Percentiles rank a stretch among this genome's conserved stretches.
Evolutionary conservation across 2,888 invertebrate genomes (phyloP).

Genomic region (Brachycybe producta): DNA sequence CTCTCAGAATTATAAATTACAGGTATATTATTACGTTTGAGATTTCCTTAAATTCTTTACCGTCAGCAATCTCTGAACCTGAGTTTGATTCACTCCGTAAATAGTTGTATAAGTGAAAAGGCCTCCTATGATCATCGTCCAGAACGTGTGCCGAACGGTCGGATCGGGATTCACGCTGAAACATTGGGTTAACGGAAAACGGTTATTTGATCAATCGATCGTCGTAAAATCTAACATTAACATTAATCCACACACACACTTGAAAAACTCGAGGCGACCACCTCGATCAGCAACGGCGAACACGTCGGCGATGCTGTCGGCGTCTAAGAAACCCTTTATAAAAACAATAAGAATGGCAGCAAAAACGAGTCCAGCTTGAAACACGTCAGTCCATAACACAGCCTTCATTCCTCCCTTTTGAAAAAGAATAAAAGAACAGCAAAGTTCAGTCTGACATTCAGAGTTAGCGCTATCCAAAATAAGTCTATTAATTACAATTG

Average conservation of each 20-base stretch:
- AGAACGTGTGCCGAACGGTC: constrained; percentile 69
- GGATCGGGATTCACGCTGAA: constrained; percentile 62
- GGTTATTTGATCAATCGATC: too few relatives aligned
- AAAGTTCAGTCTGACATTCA: too few relatives aligned
- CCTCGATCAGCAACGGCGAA: constrained; percentile 56
- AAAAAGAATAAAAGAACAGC: neutral
- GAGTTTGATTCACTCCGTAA: constrained; percentile 79
- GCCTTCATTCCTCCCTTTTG: constrained; percentile 71
- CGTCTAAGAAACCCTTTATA: constrained; percentile 52
- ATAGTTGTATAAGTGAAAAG: constrained; percentile 62
- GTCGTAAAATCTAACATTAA: neutral
- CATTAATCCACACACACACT: too few relatives aligned
- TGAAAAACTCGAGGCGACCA: constrained; percentile 48
- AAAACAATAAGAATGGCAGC: constrained; percentile 65
- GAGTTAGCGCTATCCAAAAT: too few relatives aligned
- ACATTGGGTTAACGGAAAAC: constrained; percentile 20
- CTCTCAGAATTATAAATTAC: neutral
- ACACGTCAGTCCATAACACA: constrained; percentile 69
- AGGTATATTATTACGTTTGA: constrained; percentile 25
- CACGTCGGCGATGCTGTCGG: constrained; percentile 55
- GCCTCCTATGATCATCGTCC: constrained; percentile 68
- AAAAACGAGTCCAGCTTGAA: constrained; percentile 63
- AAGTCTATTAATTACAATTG: constrained; percentile 62
- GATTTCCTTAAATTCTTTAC: constrained; percentile 28
- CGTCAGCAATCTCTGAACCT: constrained; percentile 43